Percentiles rank a stretch among this genome's conserved stretches.
Evolutionary conservation across 2,797 vertebrate species (phyloP).

Genomic region (Leptodactylus fallax): DNA sequence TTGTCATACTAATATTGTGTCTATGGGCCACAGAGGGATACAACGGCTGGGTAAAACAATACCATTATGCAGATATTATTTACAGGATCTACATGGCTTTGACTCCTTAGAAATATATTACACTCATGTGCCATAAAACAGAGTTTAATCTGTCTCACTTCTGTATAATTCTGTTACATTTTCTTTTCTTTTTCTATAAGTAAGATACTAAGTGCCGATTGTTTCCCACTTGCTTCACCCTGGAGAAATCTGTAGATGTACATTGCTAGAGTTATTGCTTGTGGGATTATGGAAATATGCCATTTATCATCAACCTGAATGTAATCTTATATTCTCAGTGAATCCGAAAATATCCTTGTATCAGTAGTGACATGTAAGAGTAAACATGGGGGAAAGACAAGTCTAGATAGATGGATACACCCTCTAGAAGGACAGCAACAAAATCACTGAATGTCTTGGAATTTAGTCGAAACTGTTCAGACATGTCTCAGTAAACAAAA

Average conservation of each 20-base stretch:
- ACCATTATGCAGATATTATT: conserved; percentile 1
- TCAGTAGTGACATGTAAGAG: neutral
- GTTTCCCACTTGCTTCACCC: neutral
- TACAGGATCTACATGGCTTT: neutral
- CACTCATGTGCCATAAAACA: neutral
- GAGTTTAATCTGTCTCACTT: neutral
- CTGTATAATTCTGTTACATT: neutral
- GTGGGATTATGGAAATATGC: conserved; percentile 12
- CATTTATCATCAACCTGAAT: conserved; percentile 11
- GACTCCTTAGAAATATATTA: neutral
- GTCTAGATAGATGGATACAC: neutral
- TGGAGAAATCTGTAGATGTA: conserved; percentile 31
- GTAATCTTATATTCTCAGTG: neutral
- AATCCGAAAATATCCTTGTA: neutral
- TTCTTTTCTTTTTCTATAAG: neutral
- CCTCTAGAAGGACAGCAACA: neutral
- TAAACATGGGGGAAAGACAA: neutral
- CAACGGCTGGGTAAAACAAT: neutral
- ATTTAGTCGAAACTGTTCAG: conserved; percentile 8
- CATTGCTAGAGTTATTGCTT: conserved; percentile 1
- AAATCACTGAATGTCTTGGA: neutral
- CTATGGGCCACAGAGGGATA: neutral
- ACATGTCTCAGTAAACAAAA: neutral
- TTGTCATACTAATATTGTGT: neutral
- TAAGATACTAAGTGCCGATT: neutral